Conservation (phyloP, 2,888 invertebrate species). For the Amphimallon solstitiale region DNA sequence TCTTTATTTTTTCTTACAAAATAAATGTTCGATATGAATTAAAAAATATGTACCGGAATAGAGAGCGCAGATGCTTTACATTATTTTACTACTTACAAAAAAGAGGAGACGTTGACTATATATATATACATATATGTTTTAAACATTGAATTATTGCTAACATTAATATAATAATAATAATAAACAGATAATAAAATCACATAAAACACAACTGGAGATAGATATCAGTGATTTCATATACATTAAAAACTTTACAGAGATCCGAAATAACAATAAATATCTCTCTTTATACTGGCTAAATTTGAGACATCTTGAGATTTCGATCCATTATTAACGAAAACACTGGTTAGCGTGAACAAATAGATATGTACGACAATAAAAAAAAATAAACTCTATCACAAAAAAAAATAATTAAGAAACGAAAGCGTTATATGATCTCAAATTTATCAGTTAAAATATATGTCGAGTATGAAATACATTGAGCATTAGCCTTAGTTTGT, state of each 20-base stretch:
- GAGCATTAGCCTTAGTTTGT: constrained; percentile 24
- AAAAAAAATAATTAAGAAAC: constrained; percentile 17
- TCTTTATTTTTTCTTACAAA: background rate
- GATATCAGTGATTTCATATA: constrained; percentile 14
- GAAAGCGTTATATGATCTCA: constrained; percentile 10
- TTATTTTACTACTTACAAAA: background rate
- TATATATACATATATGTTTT: constrained; percentile 22
- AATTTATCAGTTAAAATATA: constrained; percentile 17
- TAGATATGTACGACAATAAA: background rate
- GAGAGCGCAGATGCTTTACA: constrained; percentile 13
- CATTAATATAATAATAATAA: constrained; percentile 32
- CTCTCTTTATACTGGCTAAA: constrained; percentile 29
- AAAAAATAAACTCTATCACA: constrained; percentile 15
- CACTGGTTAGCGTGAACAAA: background rate
- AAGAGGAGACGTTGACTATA: background rate
- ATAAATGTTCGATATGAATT: background rate
- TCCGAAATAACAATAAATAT: constrained; percentile 34
- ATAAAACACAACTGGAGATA: constrained; percentile 40
- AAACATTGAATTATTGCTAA: constrained; percentile 39
- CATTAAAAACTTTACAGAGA: constrained; percentile 29
- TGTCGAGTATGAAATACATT: constrained; percentile 9
- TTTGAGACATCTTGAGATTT: constrained; percentile 32
- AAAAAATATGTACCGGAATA: constrained; percentile 18
- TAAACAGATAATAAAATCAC: constrained; percentile 40
- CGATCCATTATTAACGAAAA: background rate